phyloP scores from a whole-genome alignment of 2,888 invertebrate species.

The Carcina quercana region DNA sequence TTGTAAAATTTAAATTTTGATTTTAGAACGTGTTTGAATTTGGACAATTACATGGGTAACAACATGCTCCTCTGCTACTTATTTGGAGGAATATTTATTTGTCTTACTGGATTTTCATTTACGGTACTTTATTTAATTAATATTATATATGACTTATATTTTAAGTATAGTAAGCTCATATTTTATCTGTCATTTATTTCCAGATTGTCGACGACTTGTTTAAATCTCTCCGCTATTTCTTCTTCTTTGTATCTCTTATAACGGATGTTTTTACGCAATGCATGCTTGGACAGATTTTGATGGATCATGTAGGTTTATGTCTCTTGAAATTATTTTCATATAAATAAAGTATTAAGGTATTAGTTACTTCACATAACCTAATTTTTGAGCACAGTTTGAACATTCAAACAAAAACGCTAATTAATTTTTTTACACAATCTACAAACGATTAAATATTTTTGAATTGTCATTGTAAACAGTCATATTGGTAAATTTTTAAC shows the following conservation, averaged over 20 bases:
- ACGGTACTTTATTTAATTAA: slow-evolving; percentile 35
- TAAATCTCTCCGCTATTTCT: slow-evolving; percentile 48
- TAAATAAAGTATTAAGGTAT: too few relatives aligned
- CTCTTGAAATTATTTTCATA: neutral
- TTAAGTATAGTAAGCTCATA: too few relatives aligned
- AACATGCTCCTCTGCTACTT: slow-evolving; percentile 48
- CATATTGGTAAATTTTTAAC: too few relatives aligned
- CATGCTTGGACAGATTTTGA: slow-evolving; percentile 51
- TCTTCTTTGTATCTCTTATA: slow-evolving; percentile 45
- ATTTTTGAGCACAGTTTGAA: too few relatives aligned
- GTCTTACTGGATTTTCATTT: slow-evolving; percentile 54
- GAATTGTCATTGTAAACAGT: too few relatives aligned
- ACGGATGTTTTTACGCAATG: slow-evolving; percentile 48
- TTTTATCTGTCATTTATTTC: slow-evolving; percentile 17
- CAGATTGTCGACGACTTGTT: slow-evolving; percentile 51
- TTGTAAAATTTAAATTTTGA: neutral
- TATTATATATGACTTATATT: too few relatives aligned
- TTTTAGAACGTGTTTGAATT: slow-evolving; percentile 42
- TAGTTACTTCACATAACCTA: too few relatives aligned
- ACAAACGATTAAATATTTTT: too few relatives aligned
- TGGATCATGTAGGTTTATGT: slow-evolving; percentile 43
- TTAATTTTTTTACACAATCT: too few relatives aligned
- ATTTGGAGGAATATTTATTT: slow-evolving; percentile 53
- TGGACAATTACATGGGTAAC: slow-evolving; percentile 43
- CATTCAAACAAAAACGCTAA: too few relatives aligned